phyloP scores from a whole-genome alignment of 2,888 invertebrate genomes.

The Mimachlamys varia region DNA sequence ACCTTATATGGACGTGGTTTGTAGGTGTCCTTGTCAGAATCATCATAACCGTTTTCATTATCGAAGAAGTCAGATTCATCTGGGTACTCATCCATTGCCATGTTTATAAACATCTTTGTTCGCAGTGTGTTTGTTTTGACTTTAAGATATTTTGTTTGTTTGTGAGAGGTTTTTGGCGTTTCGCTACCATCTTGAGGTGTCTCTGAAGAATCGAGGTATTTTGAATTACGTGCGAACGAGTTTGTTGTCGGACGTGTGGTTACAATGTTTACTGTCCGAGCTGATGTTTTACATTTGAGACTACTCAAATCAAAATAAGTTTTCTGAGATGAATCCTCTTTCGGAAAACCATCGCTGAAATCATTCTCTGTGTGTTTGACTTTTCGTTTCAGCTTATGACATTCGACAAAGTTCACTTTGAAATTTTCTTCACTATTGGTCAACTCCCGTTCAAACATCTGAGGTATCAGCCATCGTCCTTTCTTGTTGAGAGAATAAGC shows the following conservation, averaged over 20 bases:
- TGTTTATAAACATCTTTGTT: background rate
- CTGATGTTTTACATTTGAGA: constrained; percentile 37
- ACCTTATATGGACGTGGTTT: constrained; percentile 12
- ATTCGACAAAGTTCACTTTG: constrained; percentile 57
- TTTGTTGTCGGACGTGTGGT: constrained; percentile 59
- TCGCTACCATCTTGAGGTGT: background rate
- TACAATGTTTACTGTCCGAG: constrained; percentile 55
- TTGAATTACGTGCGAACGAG: constrained; percentile 61
- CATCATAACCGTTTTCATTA: background rate
- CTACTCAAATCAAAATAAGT: constrained; percentile 56
- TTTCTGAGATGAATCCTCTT: constrained; percentile 47
- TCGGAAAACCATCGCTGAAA: constrained; percentile 46
- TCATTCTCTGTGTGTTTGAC: constrained; percentile 57
- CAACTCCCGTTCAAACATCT: constrained; percentile 56
- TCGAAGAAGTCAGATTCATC: background rate
- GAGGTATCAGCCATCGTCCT: constrained; percentile 68
- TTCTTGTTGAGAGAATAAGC: constrained; percentile 71
- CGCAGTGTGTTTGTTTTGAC: background rate
- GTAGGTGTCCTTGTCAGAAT: background rate
- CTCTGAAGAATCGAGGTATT: constrained; percentile 52
- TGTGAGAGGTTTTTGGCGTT: no score
- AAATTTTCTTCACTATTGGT: constrained; percentile 50
- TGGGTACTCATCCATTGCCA: background rate
- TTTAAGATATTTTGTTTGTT: background rate
- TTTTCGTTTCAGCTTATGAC: constrained; percentile 55